A percentile compares a stretch with the other conserved stretches of the same genome.
Conservation (phyloP, 2,113 vertebrate genomes). For the Crotophaga sulcirostris region DNA sequence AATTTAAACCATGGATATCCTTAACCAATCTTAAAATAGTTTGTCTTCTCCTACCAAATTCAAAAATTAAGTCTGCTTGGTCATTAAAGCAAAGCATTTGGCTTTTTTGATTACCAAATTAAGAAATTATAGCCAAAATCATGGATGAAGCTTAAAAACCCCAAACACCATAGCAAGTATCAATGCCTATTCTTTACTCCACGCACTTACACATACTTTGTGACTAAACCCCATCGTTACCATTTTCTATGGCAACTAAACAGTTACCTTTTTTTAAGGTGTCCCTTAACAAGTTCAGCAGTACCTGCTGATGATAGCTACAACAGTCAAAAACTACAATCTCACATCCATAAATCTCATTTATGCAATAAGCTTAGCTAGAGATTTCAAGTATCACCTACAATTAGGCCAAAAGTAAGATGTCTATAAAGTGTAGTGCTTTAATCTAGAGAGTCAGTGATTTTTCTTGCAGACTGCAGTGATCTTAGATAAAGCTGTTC, state of each 20-base stretch:
- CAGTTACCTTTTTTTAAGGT: neutral
- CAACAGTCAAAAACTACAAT: neutral
- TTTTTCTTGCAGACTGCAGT: neutral
- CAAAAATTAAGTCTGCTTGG: neutral
- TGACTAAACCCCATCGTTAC: neutral
- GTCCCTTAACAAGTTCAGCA: neutral
- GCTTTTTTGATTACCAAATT: neutral
- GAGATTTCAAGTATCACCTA: neutral
- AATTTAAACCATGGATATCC: neutral
- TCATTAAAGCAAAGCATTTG: neutral
- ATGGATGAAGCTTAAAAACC: neutral
- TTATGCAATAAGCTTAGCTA: neutral
- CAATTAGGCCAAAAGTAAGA: neutral
- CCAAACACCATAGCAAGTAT: neutral
- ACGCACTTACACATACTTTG: neutral
- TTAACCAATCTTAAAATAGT: neutral
- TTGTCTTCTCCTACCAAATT: neutral
- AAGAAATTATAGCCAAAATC: neutral
- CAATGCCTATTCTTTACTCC: neutral
- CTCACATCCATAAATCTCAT: neutral
- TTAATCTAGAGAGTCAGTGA: neutral
- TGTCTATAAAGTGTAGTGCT: neutral
- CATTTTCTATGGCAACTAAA: neutral
- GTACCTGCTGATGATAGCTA: neutral
- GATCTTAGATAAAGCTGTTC: neutral